These are phyloP conservation scores for Leptinotarsa tumamoca DNA, from an alignment of 2,888 invertebrate species.

Conservation along the genomic window DNA sequence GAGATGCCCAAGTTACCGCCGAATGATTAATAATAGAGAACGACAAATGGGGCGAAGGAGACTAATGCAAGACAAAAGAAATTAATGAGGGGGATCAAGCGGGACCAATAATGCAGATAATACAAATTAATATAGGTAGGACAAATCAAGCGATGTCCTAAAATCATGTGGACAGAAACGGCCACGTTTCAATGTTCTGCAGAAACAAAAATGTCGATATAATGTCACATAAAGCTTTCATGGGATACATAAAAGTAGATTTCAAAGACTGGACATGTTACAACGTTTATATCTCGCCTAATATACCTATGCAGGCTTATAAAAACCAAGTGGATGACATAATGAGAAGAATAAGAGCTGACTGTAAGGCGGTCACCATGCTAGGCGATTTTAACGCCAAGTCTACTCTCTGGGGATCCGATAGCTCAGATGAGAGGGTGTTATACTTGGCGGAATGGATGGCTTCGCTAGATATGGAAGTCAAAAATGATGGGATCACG, in stretches of 20 bases:
- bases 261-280: not conserved
- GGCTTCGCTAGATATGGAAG: not conserved
- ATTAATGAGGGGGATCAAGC: no score
- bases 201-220: no score
- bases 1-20: no score
- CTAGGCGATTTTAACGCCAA: constrained; percentile 9
- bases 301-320: not conserved
- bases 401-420: not conserved
- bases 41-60: no score
- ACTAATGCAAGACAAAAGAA: not conserved
- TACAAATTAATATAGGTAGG: no score
- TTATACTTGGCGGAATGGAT: constrained; percentile 13
- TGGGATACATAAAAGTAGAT: no score
- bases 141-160: no score
- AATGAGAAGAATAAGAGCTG: not conserved
- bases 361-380: not conserved
- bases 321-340: not conserved
- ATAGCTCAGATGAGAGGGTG: not conserved
- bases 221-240: no score
- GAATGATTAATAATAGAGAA: no score
- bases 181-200: no score
- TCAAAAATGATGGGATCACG: not conserved
- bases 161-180: no score
- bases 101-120: not conserved
- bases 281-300: constrained; percentile 9